phyloP scores from a whole-genome alignment of 2,797 vertebrate species.

The Threskiornis aethiopicus region DNA sequence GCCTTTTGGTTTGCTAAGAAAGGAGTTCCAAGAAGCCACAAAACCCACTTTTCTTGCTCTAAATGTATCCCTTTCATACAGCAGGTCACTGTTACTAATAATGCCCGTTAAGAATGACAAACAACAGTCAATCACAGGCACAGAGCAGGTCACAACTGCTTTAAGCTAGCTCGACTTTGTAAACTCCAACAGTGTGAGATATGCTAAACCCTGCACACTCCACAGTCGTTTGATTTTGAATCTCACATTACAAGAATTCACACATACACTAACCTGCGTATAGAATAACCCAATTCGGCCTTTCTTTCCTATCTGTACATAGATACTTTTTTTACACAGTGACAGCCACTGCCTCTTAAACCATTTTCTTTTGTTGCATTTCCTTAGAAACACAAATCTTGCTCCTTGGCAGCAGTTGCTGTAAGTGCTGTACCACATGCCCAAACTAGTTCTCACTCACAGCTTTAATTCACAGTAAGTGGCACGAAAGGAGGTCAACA shows the following conservation, averaged over 20 bases:
- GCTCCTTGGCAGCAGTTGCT: slow-evolving; percentile 77
- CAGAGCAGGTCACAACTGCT: slow-evolving; percentile 52
- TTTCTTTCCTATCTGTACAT: slow-evolving; percentile 51
- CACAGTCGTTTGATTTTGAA: slow-evolving; percentile 68
- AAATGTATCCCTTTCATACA: slow-evolving; percentile 31
- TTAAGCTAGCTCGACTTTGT: slow-evolving; percentile 55
- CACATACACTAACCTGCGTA: slow-evolving; percentile 47
- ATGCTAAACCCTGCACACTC: slow-evolving; percentile 55
- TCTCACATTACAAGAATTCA: slow-evolving; percentile 61
- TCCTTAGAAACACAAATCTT: slow-evolving; percentile 85
- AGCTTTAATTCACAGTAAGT: slow-evolving; percentile 85
- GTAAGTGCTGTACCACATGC: slow-evolving; percentile 78
- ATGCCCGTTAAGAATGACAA: slow-evolving; percentile 55
- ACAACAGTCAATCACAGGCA: slow-evolving; percentile 43
- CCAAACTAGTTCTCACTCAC: slow-evolving; percentile 81
- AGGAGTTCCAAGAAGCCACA: slow-evolving; percentile 30
- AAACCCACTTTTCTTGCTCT: slow-evolving; percentile 13
- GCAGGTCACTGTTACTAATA: slow-evolving; percentile 50
- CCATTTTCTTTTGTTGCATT: slow-evolving; percentile 80
- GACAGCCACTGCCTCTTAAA: slow-evolving; percentile 74
- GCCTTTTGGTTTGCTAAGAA: slow-evolving; percentile 14
- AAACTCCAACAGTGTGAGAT: slow-evolving; percentile 45
- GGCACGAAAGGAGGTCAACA: slow-evolving; percentile 81
- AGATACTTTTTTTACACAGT: slow-evolving; percentile 67
- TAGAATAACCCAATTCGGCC: slow-evolving; percentile 68